Evolutionary conservation across 1,140 invertebrate genomes (phyloP), one percentile per base, ranked within the genome.

Genomic region (Bombus balteatus): DNA sequence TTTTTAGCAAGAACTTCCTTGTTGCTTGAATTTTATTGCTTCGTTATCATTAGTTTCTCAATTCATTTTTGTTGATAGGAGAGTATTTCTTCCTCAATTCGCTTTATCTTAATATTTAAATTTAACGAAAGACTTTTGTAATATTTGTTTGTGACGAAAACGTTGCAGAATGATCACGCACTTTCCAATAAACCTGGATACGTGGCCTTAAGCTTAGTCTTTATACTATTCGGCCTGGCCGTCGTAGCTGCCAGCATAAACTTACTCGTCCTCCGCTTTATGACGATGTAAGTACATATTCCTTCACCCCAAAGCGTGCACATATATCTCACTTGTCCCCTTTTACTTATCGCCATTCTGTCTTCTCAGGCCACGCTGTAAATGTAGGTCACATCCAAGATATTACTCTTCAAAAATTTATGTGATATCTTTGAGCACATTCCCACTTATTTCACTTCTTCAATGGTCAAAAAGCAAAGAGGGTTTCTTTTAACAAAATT

Each of bases 211-310:
- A 99, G 98, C 94, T 96, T 99, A 65, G 98, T 99, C 1, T 99
- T 99, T 94, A 99, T 99, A 75, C 96, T 99, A 0, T 99, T 99
- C 92, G 99, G 99, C 0, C 95, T 99, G 72, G 99, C 99, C 0
- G 99, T 99, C 0, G 99, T 99, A 9, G 99, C 99, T 77, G 99
- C 99, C 28, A 99, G 98, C 88, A 99, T 99, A 91, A 99, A 99
- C 96, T 96, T 99, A 70, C 95, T 99, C 3, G 99, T 99, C 1
- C 96, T 99, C 1, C 96, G 99, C 53, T 99, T 99, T 95, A 98
- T 99, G 97, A 99, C 99, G 5, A 99, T 99, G 98, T 95, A 87
- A 94, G 92, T 92, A 79, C 2, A 8, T 13, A 28, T 47, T 5
- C 15, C 15, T 28, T 8, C 2, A n/a, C 25, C 10, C 43, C 10